Conservation (phyloP, 2,888 invertebrate species). For the Patella depressa region DNA sequence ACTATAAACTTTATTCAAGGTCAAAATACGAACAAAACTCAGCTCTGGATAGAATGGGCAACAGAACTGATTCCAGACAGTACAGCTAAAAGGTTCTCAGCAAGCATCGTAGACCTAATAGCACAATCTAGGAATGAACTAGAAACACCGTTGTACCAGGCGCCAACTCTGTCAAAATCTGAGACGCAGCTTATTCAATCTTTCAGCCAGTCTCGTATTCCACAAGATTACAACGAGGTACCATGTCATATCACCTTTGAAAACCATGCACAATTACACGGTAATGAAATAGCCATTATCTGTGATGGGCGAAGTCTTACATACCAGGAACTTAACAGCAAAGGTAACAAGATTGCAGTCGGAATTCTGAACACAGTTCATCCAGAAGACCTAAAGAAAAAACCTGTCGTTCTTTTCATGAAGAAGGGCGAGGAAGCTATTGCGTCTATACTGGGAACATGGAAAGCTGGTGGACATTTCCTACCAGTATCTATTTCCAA, state of each 20-base stretch:
- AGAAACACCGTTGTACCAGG: background rate
- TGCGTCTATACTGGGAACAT: constrained; percentile 21
- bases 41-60: background rate
- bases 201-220: background rate
- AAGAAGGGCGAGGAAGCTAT: constrained; percentile 12
- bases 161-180: background rate
- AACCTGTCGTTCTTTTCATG: background rate
- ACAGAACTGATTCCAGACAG: background rate
- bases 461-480: constrained; percentile 24
- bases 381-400: background rate
- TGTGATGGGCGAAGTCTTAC: background rate
- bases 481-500: constrained; percentile 13
- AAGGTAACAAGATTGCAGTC: background rate
- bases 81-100: background rate
- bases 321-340: background rate
- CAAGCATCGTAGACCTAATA: background rate
- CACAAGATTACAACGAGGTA: background rate
- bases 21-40: background rate
- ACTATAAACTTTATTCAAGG: background rate
- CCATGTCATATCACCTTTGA: background rate
- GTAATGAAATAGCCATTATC: background rate
- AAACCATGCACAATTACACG: background rate
- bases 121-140: background rate
- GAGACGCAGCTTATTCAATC: background rate
- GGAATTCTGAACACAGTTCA: background rate